Conservation (phyloP, 2,113 vertebrate genomes). For the Hyla sarda region DNA sequence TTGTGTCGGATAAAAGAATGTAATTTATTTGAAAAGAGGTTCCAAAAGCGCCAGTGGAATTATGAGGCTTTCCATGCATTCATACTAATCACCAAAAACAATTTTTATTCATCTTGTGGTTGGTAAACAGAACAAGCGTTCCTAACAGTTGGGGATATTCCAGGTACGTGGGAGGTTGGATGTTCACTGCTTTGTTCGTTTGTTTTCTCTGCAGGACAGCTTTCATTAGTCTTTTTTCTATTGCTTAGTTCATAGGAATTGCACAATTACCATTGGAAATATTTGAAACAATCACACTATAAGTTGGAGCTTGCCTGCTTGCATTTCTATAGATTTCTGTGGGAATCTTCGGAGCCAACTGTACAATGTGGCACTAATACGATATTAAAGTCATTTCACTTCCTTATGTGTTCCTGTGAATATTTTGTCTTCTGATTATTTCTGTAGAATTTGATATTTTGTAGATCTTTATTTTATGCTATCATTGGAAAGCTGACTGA, state of each 20-base stretch:
- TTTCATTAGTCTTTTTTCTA: conserved; percentile 78
- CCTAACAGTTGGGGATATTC: conserved; percentile 64
- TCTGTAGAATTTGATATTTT: background rate
- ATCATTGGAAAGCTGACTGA: background rate
- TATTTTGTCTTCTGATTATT: background rate
- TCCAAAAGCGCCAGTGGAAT: background rate
- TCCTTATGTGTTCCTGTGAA: background rate
- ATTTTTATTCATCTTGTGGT: conserved; percentile 45
- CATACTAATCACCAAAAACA: conserved; percentile 36
- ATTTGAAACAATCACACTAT: conserved; percentile 74
- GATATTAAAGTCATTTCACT: conserved; percentile 9
- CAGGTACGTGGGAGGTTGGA: conserved; percentile 75
- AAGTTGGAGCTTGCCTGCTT: conserved; percentile 66
- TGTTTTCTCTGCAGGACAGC: conserved; percentile 72
- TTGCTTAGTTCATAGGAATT: conserved; percentile 77
- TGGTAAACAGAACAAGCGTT: conserved; percentile 36
- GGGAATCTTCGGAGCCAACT: conserved; percentile 35
- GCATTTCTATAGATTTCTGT: conserved; percentile 67
- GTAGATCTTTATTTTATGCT: background rate
- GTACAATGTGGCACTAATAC: conserved; percentile 16
- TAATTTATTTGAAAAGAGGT: background rate
- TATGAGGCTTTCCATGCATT: conserved; percentile 17
- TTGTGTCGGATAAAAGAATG: background rate
- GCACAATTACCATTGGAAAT: conserved; percentile 77
- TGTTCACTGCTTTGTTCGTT: conserved; percentile 72